phyloP scores from a whole-genome alignment of 2,113 vertebrate genomes.

The Phoxinus phoxinus region DNA sequence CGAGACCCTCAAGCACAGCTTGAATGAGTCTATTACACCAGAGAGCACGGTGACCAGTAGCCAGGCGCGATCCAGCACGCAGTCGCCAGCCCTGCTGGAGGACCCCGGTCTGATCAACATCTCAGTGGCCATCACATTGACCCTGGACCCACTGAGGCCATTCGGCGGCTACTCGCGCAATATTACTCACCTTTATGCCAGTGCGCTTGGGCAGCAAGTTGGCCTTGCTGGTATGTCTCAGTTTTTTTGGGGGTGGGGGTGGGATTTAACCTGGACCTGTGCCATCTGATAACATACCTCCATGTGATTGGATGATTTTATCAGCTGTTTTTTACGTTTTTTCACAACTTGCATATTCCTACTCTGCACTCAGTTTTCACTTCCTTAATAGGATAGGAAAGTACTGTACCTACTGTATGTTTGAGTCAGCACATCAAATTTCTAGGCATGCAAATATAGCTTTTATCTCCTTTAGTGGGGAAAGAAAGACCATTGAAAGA shows the following conservation, averaged over 20 bases:
- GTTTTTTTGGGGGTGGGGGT: neutral
- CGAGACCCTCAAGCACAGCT: slow-evolving; percentile 93
- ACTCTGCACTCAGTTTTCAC: neutral
- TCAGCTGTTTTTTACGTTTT: neutral
- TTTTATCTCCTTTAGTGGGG: neutral
- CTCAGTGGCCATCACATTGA: slow-evolving; percentile 93
- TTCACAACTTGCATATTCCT: neutral
- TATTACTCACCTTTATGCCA: slow-evolving; percentile 91
- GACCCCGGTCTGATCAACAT: slow-evolving; percentile 92
- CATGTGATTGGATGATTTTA: neutral
- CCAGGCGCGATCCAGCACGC: slow-evolving; percentile 87
- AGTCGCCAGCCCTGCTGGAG: slow-evolving; percentile 85
- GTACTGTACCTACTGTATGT: neutral
- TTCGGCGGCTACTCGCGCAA: slow-evolving; percentile 96
- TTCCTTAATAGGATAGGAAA: neutral
- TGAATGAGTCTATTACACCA: slow-evolving; percentile 88
- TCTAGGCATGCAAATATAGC: neutral
- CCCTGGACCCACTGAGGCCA: slow-evolving; percentile 88
- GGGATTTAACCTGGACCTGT: neutral
- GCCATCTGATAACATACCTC: neutral
- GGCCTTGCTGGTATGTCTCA: slow-evolving; percentile 86
- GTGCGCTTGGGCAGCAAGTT: slow-evolving; percentile 91
- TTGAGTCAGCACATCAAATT: neutral
- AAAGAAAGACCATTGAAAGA: neutral
- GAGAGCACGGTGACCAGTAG: slow-evolving; percentile 90